A percentile compares a stretch with the other conserved stretches of the same genome.
Evolutionary conservation across 2,888 invertebrate species (phyloP).

Genomic region (Volucella zonaria): DNA sequence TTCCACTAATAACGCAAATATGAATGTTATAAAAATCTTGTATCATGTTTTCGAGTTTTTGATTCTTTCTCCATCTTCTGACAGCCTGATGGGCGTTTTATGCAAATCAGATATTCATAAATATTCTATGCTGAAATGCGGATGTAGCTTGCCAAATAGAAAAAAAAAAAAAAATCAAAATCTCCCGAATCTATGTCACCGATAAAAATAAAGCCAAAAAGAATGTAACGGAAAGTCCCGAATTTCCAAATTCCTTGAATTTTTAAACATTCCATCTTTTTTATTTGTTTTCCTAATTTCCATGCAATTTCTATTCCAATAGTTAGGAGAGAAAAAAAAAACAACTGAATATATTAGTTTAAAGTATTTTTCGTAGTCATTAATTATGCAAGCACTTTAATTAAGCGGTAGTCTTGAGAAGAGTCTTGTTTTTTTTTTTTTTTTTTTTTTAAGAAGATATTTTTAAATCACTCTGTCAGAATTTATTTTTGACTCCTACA

Average conservation of each 20-base stretch:
- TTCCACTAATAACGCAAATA: background rate
- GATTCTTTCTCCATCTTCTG: slow-evolving; percentile 13
- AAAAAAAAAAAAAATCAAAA: background rate
- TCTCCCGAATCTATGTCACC: slow-evolving; percentile 1
- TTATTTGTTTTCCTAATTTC: slow-evolving; percentile 1
- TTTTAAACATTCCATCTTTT: slow-evolving; percentile 7
- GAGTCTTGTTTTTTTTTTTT: background rate
- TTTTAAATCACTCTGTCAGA: slow-evolving; percentile 34
- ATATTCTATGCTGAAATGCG: slow-evolving; percentile 34
- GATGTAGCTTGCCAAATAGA: slow-evolving; percentile 21
- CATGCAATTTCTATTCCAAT: slow-evolving; percentile 12
- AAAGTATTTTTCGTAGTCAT: slow-evolving; percentile 34
- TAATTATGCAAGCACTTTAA: slow-evolving; percentile 55
- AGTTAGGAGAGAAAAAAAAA: slow-evolving; percentile 12
- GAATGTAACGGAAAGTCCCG: slow-evolving; percentile 5
- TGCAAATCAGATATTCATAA: slow-evolving; percentile 35
- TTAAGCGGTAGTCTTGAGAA: slow-evolving; percentile 1
- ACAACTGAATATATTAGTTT: slow-evolving; percentile 19
- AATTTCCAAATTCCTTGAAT: background rate
- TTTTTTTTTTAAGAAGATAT: background rate
- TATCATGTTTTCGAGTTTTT: slow-evolving; percentile 32
- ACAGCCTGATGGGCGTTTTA: slow-evolving; percentile 19
- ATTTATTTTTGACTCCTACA: slow-evolving; percentile 39
- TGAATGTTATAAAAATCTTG: slow-evolving; percentile 37
- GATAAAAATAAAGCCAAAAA: background rate